Conservation (phyloP, 2,888 invertebrate genomes). For the Xestia sexstrigata region DNA sequence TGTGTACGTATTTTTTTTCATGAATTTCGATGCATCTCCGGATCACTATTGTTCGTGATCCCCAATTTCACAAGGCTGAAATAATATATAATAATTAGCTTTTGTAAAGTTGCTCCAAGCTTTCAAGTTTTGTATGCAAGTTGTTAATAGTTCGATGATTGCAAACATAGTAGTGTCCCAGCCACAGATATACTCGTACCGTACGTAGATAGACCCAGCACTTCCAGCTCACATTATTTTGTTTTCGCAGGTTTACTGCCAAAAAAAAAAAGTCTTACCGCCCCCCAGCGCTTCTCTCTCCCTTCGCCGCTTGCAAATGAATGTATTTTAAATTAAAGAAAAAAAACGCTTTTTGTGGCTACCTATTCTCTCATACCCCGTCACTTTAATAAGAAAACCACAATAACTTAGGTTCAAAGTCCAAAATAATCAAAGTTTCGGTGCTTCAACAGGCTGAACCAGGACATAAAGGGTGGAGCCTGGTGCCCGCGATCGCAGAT, state of each 20-base stretch:
- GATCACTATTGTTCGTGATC: constrained; percentile 30
- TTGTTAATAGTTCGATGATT: neutral
- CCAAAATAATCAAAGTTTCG: constrained; percentile 6
- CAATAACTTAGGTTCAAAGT: neutral
- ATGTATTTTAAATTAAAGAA: too few species aligned
- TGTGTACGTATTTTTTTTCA: too few species aligned
- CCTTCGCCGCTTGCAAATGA: too few species aligned
- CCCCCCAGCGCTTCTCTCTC: too few species aligned
- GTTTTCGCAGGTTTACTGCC: too few species aligned
- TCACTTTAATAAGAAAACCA: neutral
- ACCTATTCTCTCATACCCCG: too few species aligned
- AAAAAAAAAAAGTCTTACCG: too few species aligned
- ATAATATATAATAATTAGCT: constrained; percentile 31
- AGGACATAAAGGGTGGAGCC: constrained; percentile 96
- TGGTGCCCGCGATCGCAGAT: constrained; percentile 97
- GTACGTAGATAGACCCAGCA: too few species aligned
- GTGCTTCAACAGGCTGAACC: constrained; percentile 92
- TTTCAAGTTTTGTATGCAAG: constrained; percentile 8
- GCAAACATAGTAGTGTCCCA: too few species aligned
- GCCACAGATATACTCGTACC: too few species aligned
- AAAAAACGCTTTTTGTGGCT: too few species aligned
- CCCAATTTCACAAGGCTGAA: constrained; percentile 17
- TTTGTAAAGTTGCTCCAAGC: neutral
- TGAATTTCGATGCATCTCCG: constrained; percentile 12
- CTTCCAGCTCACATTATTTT: too few species aligned